Evolutionary conservation across 2,113 vertebrate species (phyloP).

Genomic region (Cygnus atratus): DNA sequence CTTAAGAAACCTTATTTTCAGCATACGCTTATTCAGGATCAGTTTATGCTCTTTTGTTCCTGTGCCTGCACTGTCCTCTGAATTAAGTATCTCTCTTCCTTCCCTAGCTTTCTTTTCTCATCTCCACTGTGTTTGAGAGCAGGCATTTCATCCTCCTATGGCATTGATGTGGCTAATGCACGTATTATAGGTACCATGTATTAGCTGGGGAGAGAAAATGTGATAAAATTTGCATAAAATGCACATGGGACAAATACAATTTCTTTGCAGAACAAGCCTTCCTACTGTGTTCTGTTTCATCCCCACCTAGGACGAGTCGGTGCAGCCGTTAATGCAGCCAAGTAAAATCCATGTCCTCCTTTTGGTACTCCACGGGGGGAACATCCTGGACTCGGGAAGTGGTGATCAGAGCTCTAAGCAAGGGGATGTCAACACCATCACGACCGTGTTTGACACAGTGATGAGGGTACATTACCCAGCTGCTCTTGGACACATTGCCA

Average conservation of each 20-base stretch:
- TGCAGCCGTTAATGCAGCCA: slow-evolving; percentile 81
- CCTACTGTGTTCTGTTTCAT: background rate
- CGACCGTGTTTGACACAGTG: slow-evolving; percentile 89
- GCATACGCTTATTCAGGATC: background rate
- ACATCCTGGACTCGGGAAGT: slow-evolving; percentile 94
- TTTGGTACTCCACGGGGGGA: slow-evolving; percentile 93
- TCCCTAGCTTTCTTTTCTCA: background rate
- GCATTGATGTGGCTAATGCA: background rate
- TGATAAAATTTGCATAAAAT: background rate
- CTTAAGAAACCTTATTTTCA: background rate
- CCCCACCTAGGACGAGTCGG: slow-evolving; percentile 81
- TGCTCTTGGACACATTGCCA: slow-evolving; percentile 90
- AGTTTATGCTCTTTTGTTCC: background rate
- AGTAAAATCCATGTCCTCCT: slow-evolving; percentile 93
- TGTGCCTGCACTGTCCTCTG: background rate
- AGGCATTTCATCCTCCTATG: background rate
- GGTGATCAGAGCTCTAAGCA: slow-evolving; percentile 96
- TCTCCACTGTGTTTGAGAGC: background rate
- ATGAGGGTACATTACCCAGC: slow-evolving; percentile 96
- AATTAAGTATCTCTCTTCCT: background rate
- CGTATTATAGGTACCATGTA: background rate
- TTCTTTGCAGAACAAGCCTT: background rate
- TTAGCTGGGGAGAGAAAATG: background rate
- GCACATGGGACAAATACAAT: background rate
- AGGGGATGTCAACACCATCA: slow-evolving; percentile 93